Evolutionary conservation across 2,888 invertebrate species (phyloP).

Genomic region (Stenodera caucasica): DNA sequence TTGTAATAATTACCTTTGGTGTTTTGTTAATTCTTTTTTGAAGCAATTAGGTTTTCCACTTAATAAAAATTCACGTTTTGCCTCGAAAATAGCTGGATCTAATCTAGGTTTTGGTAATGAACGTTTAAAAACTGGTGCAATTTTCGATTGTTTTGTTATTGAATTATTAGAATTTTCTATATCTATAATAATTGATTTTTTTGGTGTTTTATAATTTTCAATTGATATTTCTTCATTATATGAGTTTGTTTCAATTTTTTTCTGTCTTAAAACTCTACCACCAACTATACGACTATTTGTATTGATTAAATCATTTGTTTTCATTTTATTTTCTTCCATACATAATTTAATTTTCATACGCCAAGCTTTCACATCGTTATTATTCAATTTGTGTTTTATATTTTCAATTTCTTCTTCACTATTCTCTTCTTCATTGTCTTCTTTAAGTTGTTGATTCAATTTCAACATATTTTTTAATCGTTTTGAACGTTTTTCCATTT

Average conservation of each 20-base stretch:
- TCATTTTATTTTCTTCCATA: conserved; percentile 21
- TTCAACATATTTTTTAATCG: conserved; percentile 59
- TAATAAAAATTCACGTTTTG: conserved; percentile 69
- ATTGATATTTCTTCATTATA: conserved; percentile 14
- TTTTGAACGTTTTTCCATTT: conserved; percentile 65
- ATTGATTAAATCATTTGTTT: conserved; percentile 19
- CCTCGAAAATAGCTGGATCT: conserved; percentile 63
- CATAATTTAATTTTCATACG: conserved; percentile 35
- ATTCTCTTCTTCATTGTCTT: conserved; percentile 8
- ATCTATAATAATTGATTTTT: not conserved
- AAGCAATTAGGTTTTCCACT: conserved; percentile 71
- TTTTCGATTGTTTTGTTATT: conserved; percentile 50
- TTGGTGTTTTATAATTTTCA: conserved; percentile 7
- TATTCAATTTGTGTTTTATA: conserved; percentile 1
- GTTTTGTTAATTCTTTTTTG: conserved; percentile 60
- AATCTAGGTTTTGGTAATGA: conserved; percentile 59
- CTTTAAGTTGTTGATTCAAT: conserved; percentile 39
- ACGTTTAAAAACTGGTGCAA: conserved; percentile 72
- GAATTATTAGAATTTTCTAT: conserved; percentile 28
- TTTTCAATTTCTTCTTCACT: not conserved
- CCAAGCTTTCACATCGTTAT: conserved; percentile 29
- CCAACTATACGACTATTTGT: conserved; percentile 11
- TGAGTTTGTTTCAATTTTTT: conserved; percentile 15
- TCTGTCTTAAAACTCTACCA: conserved; percentile 13
- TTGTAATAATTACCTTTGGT: conserved; percentile 50